These are phyloP conservation scores for Atethmia centrago DNA, from an alignment of 2,888 invertebrate genomes.

Conservation along the genomic window DNA sequence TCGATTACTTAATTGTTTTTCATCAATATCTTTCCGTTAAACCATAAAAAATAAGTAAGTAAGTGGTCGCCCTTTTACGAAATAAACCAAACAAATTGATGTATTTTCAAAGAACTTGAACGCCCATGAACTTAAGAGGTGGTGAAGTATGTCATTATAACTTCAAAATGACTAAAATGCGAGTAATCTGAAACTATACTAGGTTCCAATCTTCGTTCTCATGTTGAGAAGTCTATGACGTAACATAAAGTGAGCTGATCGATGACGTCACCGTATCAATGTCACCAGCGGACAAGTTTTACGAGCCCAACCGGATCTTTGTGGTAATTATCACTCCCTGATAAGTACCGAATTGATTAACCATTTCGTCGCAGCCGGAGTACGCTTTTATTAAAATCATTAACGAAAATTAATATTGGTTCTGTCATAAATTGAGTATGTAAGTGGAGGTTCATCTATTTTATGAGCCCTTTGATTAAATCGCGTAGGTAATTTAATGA, in stretches of 20 bases:
- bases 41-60: neutral
- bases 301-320: slow-evolving; percentile 54
- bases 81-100: neutral
- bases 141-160: neutral
- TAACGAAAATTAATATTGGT: slow-evolving; percentile 37
- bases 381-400: slow-evolving; percentile 37
- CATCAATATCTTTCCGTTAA: neutral
- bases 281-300: slow-evolving; percentile 40
- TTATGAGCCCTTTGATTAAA: slow-evolving; percentile 3
- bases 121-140: neutral
- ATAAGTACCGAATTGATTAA: slow-evolving; percentile 45
- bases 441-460: neutral
- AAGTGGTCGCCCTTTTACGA: neutral
- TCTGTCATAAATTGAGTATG: slow-evolving; percentile 5
- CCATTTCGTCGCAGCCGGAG: slow-evolving; percentile 25
- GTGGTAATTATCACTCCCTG: slow-evolving; percentile 49
- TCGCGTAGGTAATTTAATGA: neutral
- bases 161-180: neutral
- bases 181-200: neutral
- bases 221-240: slow-evolving; percentile 20
- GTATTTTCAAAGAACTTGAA: neutral
- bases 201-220: neutral
- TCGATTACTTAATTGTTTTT: neutral
- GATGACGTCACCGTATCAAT: slow-evolving; percentile 48
- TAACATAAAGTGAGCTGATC: slow-evolving; percentile 11